Base-by-base conservation (phyloP, 1,140 invertebrate genomes). In the Drosophila rhopaloa region DNA sequence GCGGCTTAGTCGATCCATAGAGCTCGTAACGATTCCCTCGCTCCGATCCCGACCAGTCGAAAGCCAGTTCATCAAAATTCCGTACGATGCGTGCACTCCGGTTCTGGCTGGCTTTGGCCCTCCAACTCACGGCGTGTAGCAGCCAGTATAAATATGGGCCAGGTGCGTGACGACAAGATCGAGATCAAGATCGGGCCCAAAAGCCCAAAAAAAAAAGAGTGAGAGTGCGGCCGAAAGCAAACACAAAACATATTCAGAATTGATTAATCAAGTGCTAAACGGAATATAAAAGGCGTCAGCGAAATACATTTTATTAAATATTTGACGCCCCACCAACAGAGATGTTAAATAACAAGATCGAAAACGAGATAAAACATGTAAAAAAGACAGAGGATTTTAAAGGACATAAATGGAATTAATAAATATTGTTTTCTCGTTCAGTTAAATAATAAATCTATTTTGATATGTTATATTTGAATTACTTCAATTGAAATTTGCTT, bases 71-170 rank as follows among this genome's bases (percentile, higher is more conserved):
- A 56, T 83, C 71, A 51, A 66, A 74, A 82, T 82, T 72, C 83
- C 54, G 53, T 57, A 70, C 55, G 10, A 84, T 86, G 83, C 62
- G 46, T 78, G 44, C 19, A 38, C 60, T 68, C 60, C 60, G 57
- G 59, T 75, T 84, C 46, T 78, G 77, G 77, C 62, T 84, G 67
- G 68, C 50, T 48, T 47, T 84, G 56, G 81, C 48, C 14, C 62
- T 89, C 27, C 67, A 80, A 50, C 19, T 84, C 14, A 63, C 58
- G 51, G 62, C 88, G 13, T 65, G 80, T 65, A 70, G 59, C 51
- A 84, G 84, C 58, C 84, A 88, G 48, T 84, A 88, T 60, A 74
- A 53, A 80, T 84, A 77, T 81, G 84, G 73, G 81, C 84, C 84
- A 88, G 84, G 85, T 88, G 84, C 80, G 84, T 90, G 68, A 84